These are phyloP conservation scores for Engystomops pustulosus DNA, from an alignment of 2,113 vertebrate species.

Conservation along the genomic window DNA sequence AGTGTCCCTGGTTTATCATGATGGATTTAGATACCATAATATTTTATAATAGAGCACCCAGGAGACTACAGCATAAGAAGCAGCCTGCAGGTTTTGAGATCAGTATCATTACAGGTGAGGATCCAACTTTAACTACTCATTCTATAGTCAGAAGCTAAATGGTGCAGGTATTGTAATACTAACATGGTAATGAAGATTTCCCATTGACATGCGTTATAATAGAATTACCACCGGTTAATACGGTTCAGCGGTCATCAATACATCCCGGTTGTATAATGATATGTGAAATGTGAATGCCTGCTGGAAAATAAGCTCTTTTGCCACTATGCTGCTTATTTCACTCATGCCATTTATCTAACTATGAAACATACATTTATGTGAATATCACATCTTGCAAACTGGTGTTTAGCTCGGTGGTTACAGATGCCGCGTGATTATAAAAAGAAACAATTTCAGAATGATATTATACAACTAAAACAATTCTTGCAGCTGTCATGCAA, in stretches of 20 bases:
- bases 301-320: conserved; percentile 11
- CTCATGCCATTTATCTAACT: conserved; percentile 44
- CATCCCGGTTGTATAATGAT: conserved; percentile 15
- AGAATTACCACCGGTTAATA: not conserved
- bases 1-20: too few relatives aligned
- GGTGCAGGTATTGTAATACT: too few relatives aligned
- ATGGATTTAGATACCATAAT: too few relatives aligned
- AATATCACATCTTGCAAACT: conserved; percentile 36
- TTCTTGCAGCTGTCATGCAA: conserved; percentile 73
- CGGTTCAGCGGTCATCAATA: not conserved
- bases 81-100: too few relatives aligned
- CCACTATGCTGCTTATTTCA: not conserved
- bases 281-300: not conserved
- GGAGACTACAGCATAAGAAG: too few relatives aligned
- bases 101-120: too few relatives aligned
- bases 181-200: too few relatives aligned
- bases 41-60: too few relatives aligned
- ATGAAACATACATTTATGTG: conserved; percentile 42
- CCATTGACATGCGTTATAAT: too few relatives aligned
- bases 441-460: conserved; percentile 29
- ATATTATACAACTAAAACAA: conserved; percentile 36
- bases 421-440: conserved; percentile 37
- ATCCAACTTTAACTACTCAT: too few relatives aligned
- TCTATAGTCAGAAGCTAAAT: too few relatives aligned
- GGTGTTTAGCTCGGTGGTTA: conserved; percentile 37